Evolutionary conservation across 1,140 invertebrate species (phyloP), one percentile per base, ranked within the genome.

Genomic region (Popillia japonica): DNA sequence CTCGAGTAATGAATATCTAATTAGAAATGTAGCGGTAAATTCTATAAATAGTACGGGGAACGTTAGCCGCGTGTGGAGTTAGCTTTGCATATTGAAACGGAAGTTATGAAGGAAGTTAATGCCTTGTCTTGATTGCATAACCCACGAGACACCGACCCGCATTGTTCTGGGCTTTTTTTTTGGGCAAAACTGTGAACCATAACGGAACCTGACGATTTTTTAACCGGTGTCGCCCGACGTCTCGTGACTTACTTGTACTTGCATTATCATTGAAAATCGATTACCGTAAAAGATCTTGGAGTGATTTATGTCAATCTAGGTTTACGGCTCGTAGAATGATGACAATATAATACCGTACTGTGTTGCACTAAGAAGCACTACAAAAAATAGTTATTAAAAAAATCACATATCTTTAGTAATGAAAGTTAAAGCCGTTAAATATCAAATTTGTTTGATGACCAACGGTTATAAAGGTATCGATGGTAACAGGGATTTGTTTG

Each of bases 1-100:
- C 17, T 68, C 61, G 61, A 68, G 61, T 27, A 68, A 68, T 68
- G 61, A 68, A 68, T 68, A 68, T 68, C 61, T 68, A 68, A 68
- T 68, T 68, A 68, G 61, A 68, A 22, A 27, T 6, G 61, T 68
- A 68, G 61, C 61, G 61, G 61, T 68, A 68, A 68, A 68, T 27
- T 68, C 61, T 68, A 68, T 68, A 68, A 68, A 68, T 68, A 68
- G 61, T 14, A 68, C 23, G 61, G 17, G 61, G 22, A 17, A 34
- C 61, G 61, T 34, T 68, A 68, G 20, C 61, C 61, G 61, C 61
- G 61, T 68, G 27, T 68, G 27, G 22, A 68, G 61, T 23, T 34
- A 22, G 8, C 14, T 68, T 68, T 34, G 61, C 61, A 68, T 68
- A 68, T 68, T 34, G 61, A 68, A 68, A 68, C 61, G 61, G 61